A percentile compares a stretch with the other conserved stretches of the same genome.
phyloP scores from a whole-genome alignment of 2,797 vertebrate species.

The Microctenopoma steveboyesi region DNA sequence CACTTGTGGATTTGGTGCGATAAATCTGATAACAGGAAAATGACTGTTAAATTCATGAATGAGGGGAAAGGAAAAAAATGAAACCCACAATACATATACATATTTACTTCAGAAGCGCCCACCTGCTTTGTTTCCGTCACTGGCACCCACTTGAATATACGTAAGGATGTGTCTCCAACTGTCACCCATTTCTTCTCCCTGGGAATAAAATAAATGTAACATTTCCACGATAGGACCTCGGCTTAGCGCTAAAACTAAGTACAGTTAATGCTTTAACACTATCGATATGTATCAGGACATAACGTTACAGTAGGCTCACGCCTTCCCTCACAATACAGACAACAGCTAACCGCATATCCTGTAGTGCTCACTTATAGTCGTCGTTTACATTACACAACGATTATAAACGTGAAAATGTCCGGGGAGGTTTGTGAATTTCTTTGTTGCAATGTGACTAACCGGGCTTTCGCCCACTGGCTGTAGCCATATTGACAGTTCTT shows the following conservation, averaged over 20 bases:
- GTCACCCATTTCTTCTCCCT: constrained; percentile 99
- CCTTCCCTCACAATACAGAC: constrained; percentile 18
- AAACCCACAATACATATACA: not conserved
- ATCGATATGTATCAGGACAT: constrained; percentile 29
- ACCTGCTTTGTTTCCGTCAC: constrained; percentile 97
- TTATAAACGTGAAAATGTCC: not conserved
- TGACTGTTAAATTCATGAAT: not conserved
- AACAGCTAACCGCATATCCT: constrained; percentile 11
- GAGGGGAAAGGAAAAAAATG: not conserved
- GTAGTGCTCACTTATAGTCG: not conserved
- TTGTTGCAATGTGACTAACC: constrained; percentile 15
- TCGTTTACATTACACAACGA: not conserved
- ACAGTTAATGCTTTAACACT: constrained; percentile 12
- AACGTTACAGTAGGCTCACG: constrained; percentile 13
- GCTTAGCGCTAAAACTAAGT: not conserved
- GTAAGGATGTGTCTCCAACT: constrained; percentile 95
- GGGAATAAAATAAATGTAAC: constrained; percentile 41
- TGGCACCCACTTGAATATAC: constrained; percentile 99
- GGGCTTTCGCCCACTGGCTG: constrained; percentile 48
- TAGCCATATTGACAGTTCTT: constrained; percentile 82
- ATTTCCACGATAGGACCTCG: constrained; percentile 11
- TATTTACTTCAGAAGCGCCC: constrained; percentile 42
- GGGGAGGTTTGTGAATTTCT: not conserved
- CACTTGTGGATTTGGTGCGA: constrained; percentile 89
- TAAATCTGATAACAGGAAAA: constrained; percentile 86